Evolutionary conservation across 2,888 invertebrate genomes (phyloP).

Genomic region (Clostera curtula): DNA sequence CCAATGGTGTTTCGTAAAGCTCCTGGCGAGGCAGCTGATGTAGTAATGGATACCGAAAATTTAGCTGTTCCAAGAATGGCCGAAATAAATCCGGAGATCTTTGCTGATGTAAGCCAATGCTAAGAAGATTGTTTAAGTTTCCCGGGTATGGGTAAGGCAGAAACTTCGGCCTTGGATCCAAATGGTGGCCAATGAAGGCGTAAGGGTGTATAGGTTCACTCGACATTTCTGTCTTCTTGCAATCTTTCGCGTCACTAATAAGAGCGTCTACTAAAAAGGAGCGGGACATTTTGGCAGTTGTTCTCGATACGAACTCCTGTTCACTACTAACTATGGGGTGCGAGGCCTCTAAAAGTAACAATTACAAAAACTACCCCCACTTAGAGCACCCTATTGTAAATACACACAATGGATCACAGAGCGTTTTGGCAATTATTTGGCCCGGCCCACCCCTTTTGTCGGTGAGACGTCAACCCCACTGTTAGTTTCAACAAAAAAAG

Average conservation of each 20-base stretch:
- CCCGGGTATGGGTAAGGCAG: constrained; percentile 78
- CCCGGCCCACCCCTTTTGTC: constrained; percentile 73
- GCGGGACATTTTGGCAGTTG: constrained; percentile 79
- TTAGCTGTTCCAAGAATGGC: constrained; percentile 62
- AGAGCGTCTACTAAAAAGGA: constrained; percentile 88
- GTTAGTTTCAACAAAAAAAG: constrained; percentile 48
- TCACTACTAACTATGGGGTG: constrained; percentile 51
- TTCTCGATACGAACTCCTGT: constrained; percentile 34
- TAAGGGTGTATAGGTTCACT: constrained; percentile 58
- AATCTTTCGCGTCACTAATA: constrained; percentile 78
- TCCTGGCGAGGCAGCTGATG: constrained; percentile 60
- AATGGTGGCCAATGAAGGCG: constrained; percentile 46
- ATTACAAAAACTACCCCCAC: constrained; percentile 75
- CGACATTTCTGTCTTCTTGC: constrained; percentile 47
- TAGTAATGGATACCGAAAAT: constrained; percentile 56
- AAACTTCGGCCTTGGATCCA: constrained; percentile 61
- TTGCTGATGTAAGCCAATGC: constrained; percentile 77
- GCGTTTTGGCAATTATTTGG: constrained; percentile 74
- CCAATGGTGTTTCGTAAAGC: constrained; percentile 38
- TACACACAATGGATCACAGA: constrained; percentile 69
- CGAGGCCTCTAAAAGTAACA: constrained; percentile 56
- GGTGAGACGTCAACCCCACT: constrained; percentile 65
- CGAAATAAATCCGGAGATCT: constrained; percentile 62
- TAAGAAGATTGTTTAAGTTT: constrained; percentile 78
- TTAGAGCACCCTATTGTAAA: constrained; percentile 70